Evolutionary conservation across 2,888 invertebrate genomes (phyloP).

Genomic region (Oasisia sp.): DNA sequence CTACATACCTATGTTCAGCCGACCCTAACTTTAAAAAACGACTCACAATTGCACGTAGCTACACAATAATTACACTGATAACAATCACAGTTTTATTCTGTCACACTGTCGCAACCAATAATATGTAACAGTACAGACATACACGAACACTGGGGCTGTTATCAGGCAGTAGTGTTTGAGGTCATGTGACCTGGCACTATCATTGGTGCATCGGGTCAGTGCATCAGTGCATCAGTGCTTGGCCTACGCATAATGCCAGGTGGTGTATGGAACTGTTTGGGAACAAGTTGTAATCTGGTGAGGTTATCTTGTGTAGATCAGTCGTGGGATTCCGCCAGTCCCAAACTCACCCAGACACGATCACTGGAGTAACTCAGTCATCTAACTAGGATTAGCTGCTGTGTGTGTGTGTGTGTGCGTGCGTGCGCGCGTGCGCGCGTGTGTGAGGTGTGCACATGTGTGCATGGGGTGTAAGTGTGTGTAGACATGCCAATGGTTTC

Average conservation of each 20-base stretch:
- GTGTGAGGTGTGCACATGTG: too few relatives aligned
- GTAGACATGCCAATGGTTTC: too few relatives aligned
- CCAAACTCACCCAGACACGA: background rate
- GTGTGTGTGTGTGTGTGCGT: too few relatives aligned
- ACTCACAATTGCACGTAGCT: background rate
- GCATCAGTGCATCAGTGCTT: background rate
- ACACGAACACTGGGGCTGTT: background rate
- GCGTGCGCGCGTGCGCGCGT: too few relatives aligned
- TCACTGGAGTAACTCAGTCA: too few relatives aligned
- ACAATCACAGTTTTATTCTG: background rate
- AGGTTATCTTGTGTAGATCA: background rate
- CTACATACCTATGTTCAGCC: background rate
- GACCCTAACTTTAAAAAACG: background rate
- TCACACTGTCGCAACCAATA: conserved; percentile 4
- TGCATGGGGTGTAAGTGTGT: too few relatives aligned
- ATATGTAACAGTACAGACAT: background rate
- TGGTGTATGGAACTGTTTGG: background rate
- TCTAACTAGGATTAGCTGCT: too few relatives aligned
- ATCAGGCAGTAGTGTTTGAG: background rate
- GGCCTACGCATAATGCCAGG: background rate
- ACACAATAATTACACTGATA: conserved; percentile 6
- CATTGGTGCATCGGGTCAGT: background rate
- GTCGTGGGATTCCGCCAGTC: background rate
- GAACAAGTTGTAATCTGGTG: background rate
- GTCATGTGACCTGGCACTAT: background rate